Evolutionary conservation across 1,140 invertebrate genomes (phyloP).

Genomic region (Daktulosphaira vitifoliae): DNA sequence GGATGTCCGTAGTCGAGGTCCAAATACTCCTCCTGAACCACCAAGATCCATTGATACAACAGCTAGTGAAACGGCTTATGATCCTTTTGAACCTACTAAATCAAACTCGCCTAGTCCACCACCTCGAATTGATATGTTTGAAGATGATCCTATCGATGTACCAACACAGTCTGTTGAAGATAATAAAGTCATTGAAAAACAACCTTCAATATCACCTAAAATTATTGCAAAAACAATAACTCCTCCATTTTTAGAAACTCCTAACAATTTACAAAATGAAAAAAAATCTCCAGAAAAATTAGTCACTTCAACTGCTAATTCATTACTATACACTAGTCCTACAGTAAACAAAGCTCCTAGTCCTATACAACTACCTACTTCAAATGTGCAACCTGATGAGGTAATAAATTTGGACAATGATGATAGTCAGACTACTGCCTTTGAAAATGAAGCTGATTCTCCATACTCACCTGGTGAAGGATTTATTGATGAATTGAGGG

Average conservation of each 20-base stretch:
- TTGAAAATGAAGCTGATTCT: slow-evolving; percentile 48
- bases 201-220: slow-evolving; percentile 34
- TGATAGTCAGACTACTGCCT: slow-evolving; percentile 34
- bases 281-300: slow-evolving; percentile 32
- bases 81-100: slow-evolving; percentile 80
- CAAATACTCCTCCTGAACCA: slow-evolving; percentile 56
- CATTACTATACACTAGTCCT: slow-evolving; percentile 18
- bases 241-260: slow-evolving; percentile 33
- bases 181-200: slow-evolving; percentile 8
- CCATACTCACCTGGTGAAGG: slow-evolving; percentile 76
- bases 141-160: slow-evolving; percentile 20
- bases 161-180: slow-evolving; percentile 23
- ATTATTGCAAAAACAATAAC: slow-evolving; percentile 34
- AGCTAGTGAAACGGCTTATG: slow-evolving; percentile 59
- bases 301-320: neutral
- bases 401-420: slow-evolving; percentile 31
- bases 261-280: slow-evolving; percentile 14
- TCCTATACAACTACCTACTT: slow-evolving; percentile 8
- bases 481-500: slow-evolving; percentile 76
- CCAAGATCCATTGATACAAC: slow-evolving; percentile 42
- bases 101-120: slow-evolving; percentile 53
- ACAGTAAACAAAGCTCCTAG: slow-evolving; percentile 2
- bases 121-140: slow-evolving; percentile 33
- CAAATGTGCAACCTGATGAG: neutral
- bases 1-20: slow-evolving; percentile 47